Evolutionary conservation across 2,888 invertebrate species (phyloP).

Genomic region (Drosophila birchii): DNA sequence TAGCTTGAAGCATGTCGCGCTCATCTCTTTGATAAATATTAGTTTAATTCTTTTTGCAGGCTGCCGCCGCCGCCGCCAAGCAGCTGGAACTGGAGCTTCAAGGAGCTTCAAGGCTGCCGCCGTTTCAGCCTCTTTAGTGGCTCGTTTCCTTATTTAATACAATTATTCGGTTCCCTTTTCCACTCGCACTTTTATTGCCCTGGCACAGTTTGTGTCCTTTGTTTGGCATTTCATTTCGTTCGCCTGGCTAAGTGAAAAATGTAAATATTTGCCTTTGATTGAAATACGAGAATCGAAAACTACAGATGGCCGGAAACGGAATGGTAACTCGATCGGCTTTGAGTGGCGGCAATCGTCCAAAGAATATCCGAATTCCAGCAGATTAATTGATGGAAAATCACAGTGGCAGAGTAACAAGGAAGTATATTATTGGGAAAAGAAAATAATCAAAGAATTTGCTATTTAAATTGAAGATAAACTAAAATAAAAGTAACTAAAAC

Average conservation of each 20-base stretch:
- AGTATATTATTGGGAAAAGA: neutral
- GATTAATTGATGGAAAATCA: conserved; percentile 28
- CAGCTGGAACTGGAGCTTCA: conserved; percentile 9
- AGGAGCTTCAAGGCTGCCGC: conserved; percentile 28
- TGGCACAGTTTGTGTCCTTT: conserved; percentile 38
- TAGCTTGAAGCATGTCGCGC: conserved; percentile 66
- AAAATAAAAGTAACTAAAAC: neutral
- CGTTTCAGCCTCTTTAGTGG: conserved; percentile 37
- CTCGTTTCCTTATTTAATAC: conserved; percentile 42
- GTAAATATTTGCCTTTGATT: conserved; percentile 64
- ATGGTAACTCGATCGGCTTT: conserved; percentile 30
- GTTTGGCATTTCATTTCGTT: conserved; percentile 34
- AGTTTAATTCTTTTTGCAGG: conserved; percentile 70
- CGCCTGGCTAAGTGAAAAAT: conserved; percentile 48
- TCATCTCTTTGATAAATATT: conserved; percentile 79
- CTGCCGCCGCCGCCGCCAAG: conserved; percentile 30
- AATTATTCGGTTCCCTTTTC: conserved; percentile 40
- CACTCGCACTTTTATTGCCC: conserved; percentile 21
- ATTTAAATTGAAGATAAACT: neutral
- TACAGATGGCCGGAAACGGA: conserved; percentile 16
- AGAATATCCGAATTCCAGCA: neutral
- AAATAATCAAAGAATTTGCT: neutral
- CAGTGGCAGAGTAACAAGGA: neutral
- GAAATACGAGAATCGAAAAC: conserved; percentile 53
- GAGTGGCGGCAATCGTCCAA: conserved; percentile 11